Percentiles rank a stretch among this genome's conserved stretches.
Evolutionary conservation across 2,888 invertebrate species (phyloP).

Genomic region (Danaus chrysippus): DNA sequence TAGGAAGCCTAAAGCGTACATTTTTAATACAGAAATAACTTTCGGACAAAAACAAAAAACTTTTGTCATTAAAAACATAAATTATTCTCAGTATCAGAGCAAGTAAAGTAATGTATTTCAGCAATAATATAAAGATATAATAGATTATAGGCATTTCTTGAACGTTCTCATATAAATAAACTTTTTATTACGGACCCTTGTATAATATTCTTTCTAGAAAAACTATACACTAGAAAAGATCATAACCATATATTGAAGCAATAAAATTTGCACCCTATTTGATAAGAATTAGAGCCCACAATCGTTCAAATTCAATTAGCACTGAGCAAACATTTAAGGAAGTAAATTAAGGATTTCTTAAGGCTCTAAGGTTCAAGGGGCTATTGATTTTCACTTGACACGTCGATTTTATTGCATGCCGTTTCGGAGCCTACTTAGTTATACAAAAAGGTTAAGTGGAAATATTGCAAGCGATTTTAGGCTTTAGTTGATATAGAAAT

Average conservation of each 20-base stretch:
- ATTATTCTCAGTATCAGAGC: too few relatives aligned
- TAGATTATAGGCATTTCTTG: slow-evolving; percentile 12
- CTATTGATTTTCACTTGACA: slow-evolving; percentile 48
- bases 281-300: slow-evolving; percentile 13
- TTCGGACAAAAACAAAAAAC: too few relatives aligned
- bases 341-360: slow-evolving; percentile 36
- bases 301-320: slow-evolving; percentile 3
- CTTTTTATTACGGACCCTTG: slow-evolving; percentile 27
- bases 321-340: slow-evolving; percentile 13
- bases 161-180: slow-evolving; percentile 23
- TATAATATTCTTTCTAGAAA: slow-evolving; percentile 30
- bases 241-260: slow-evolving; percentile 9
- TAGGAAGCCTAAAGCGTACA: too few relatives aligned
- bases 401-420: slow-evolving; percentile 34
- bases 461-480: slow-evolving; percentile 4
- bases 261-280: slow-evolving; percentile 10
- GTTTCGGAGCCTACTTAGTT: slow-evolving; percentile 18
- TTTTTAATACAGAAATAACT: too few relatives aligned
- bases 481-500: background rate
- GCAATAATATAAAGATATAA: slow-evolving; percentile 21
- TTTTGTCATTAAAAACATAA: too few relatives aligned
- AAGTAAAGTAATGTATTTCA: slow-evolving; percentile 1
- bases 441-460: slow-evolving; percentile 12
- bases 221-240: slow-evolving; percentile 27
- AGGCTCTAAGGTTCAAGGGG: slow-evolving; percentile 37